Percentiles rank a stretch among this genome's conserved stretches.
phyloP scores from a whole-genome alignment of 2,888 invertebrate genomes.

The Pyrgus malvae region DNA sequence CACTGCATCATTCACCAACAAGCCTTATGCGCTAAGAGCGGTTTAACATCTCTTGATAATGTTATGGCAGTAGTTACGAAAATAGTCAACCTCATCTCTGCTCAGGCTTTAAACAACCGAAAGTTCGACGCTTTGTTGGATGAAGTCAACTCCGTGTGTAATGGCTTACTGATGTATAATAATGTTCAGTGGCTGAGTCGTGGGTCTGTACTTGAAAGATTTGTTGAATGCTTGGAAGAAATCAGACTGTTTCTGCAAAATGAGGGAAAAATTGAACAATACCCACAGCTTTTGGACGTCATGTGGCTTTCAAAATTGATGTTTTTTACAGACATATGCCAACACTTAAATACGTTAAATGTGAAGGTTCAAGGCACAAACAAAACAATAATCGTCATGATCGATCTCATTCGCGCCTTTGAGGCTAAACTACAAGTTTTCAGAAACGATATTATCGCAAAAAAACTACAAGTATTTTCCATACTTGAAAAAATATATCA shows the following conservation, averaged over 20 bases:
- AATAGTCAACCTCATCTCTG: conserved; percentile 38
- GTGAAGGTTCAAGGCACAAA: background rate
- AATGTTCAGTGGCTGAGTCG: background rate
- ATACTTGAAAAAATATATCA: background rate
- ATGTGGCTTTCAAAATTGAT: too few relatives aligned
- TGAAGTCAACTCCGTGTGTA: conserved; percentile 42
- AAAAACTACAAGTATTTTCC: background rate
- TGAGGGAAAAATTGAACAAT: conserved; percentile 30
- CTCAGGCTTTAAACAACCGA: conserved; percentile 42
- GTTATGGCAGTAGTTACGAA: conserved; percentile 38
- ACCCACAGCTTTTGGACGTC: background rate
- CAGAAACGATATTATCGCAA: background rate
- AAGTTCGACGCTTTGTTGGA: conserved; percentile 41
- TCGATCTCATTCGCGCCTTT: background rate
- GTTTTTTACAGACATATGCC: too few relatives aligned
- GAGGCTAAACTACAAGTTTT: background rate
- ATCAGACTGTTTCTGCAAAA: conserved; percentile 38
- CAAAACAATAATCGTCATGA: background rate
- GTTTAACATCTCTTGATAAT: conserved; percentile 35
- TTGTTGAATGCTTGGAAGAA: conserved; percentile 41
- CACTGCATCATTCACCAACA: conserved; percentile 5
- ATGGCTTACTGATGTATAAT: conserved; percentile 40
- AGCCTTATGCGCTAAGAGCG: background rate
- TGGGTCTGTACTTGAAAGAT: conserved; percentile 38
- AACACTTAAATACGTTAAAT: background rate